Evolutionary conservation across 1,140 invertebrate species (phyloP).

Genomic region (Drosophila bipectinata): DNA sequence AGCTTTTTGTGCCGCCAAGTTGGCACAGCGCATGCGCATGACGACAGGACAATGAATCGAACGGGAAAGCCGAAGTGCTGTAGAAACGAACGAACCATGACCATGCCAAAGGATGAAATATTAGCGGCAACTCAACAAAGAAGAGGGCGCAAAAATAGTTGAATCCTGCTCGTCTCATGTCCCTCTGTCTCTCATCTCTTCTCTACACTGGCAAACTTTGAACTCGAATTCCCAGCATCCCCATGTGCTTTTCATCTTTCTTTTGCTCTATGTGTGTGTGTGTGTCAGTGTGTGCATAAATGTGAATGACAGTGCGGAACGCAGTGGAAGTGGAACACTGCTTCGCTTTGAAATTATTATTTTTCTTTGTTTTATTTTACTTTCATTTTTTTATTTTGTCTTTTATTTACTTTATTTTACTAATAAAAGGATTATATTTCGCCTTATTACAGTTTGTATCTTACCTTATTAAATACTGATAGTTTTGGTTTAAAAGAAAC

Average conservation of each 20-base stretch:
- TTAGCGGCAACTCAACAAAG: conserved; percentile 49
- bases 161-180: conserved; percentile 4
- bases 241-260: conserved; percentile 38
- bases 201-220: conserved; percentile 48
- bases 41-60: conserved; percentile 9
- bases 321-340: conserved; percentile 37
- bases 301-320: conserved; percentile 57
- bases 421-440: too few relatives aligned
- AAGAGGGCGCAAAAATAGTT: conserved; percentile 22
- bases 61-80: conserved; percentile 17
- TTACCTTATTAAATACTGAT: too few relatives aligned
- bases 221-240: conserved; percentile 40
- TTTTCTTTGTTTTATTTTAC: conserved; percentile 20
- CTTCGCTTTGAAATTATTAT: conserved; percentile 22
- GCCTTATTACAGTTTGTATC: too few relatives aligned
- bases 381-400: background rate
- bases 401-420: too few relatives aligned
- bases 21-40: conserved; percentile 29
- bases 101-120: conserved; percentile 80
- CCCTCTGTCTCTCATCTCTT: conserved; percentile 9
- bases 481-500: too few relatives aligned
- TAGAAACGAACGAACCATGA: conserved; percentile 66
- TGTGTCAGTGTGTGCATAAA: conserved; percentile 27
- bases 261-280: conserved; percentile 7
- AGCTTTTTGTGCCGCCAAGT: conserved; percentile 12